Conservation (phyloP, 2,888 invertebrate species). For the Trissonchulus sp. region DNA sequence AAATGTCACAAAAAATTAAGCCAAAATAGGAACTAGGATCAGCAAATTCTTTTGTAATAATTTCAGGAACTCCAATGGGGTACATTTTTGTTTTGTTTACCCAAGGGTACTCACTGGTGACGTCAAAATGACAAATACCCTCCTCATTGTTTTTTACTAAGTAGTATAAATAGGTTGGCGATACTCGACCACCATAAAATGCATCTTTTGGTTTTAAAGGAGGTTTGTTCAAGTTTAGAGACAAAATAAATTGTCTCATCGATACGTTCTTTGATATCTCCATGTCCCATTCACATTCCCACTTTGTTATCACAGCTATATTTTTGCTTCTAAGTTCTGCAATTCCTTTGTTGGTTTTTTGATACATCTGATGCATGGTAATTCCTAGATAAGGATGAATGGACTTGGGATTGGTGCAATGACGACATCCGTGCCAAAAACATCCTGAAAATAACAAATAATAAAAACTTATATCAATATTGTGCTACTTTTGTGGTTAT, state of each 20-base stretch:
- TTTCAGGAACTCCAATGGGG: conserved; percentile 36
- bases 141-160: too few species aligned
- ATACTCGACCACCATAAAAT: too few species aligned
- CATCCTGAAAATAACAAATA: conserved; percentile 40
- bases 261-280: too few species aligned
- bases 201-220: too few species aligned
- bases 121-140: conserved; percentile 41
- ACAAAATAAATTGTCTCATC: too few species aligned
- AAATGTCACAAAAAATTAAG: conserved; percentile 41
- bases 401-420: not conserved
- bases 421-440: conserved; percentile 39
- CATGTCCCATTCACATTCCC: conserved; percentile 43
- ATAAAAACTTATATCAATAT: too few species aligned
- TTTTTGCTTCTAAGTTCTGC: conserved; percentile 28
- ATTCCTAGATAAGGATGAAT: not conserved
- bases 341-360: not conserved
- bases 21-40: conserved; percentile 33
- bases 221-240: too few species aligned
- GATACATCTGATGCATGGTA: not conserved
- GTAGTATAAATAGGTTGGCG: too few species aligned
- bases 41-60: conserved; percentile 28
- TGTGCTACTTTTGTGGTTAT: too few species aligned
- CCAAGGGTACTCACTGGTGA: conserved; percentile 43
- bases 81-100: conserved; percentile 40
- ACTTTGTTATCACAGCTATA: conserved; percentile 35